Evolutionary conservation across 2,888 invertebrate species (phyloP).

Genomic region (Hypselothyrea guttata): DNA sequence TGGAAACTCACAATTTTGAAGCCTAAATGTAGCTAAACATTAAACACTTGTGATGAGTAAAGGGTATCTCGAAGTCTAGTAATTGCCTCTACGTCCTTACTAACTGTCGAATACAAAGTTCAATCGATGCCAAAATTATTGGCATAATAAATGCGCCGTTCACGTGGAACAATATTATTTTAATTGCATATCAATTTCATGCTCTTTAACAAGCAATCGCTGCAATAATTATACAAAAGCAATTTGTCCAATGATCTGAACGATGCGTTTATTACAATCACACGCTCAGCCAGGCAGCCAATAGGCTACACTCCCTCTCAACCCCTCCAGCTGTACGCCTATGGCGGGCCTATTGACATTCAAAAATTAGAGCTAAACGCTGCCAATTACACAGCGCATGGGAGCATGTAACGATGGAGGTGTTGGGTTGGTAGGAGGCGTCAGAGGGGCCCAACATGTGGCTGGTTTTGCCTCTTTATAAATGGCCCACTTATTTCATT

Average conservation of each 20-base stretch:
- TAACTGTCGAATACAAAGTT: constrained; percentile 26
- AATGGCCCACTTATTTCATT: constrained; percentile 64
- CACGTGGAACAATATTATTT: constrained; percentile 64
- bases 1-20: too few relatives aligned
- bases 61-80: too few relatives aligned
- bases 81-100: too few relatives aligned
- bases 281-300: constrained; percentile 20
- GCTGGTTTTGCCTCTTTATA: constrained; percentile 53
- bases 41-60: too few relatives aligned
- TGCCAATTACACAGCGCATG: constrained; percentile 61
- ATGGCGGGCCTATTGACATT: constrained; percentile 39
- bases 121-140: constrained; percentile 36
- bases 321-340: constrained; percentile 1
- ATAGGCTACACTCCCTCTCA: constrained; percentile 3
- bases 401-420: constrained; percentile 57
- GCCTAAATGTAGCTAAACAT: too few relatives aligned
- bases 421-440: constrained; percentile 12
- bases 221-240: constrained; percentile 48
- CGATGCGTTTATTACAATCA: constrained; percentile 61
- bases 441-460: constrained; percentile 13
- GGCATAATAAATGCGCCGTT: constrained; percentile 39
- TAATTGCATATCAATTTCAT: constrained; percentile 73
- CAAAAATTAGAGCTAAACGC: constrained; percentile 55
- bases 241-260: constrained; percentile 67
- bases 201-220: constrained; percentile 58